Conservation (phyloP, 64 coral and sea anemone genomes). For the Actinia tenebrosa region DNA sequence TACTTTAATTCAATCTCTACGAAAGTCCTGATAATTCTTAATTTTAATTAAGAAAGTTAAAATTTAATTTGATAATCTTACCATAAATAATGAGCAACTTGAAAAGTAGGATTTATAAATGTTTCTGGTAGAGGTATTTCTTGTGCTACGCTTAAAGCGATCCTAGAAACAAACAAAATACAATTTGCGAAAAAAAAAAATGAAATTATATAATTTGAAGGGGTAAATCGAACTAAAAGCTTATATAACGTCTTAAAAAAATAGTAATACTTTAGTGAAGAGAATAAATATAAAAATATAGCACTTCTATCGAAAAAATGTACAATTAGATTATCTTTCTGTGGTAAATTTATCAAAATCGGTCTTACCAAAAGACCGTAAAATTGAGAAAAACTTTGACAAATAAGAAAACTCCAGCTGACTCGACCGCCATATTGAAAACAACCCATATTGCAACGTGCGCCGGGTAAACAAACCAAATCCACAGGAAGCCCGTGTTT, state of each 20-base stretch:
- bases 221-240: too few relatives aligned
- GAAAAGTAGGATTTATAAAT: conserved; percentile 87
- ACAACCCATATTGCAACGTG: neutral
- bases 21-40: too few relatives aligned
- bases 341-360: neutral
- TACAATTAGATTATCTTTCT: neutral
- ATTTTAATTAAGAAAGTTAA: too few relatives aligned
- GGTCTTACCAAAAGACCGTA: neutral
- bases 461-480: neutral
- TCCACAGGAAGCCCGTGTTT: conserved; percentile 13
- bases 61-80: too few relatives aligned
- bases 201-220: neutral
- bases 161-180: neutral
- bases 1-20: too few relatives aligned
- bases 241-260: too few relatives aligned
- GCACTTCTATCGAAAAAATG: neutral
- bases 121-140: conserved; percentile 77
- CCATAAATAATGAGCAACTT: conserved; percentile 85
- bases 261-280: neutral
- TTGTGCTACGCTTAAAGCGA: conserved; percentile 23
- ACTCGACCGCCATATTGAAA: neutral
- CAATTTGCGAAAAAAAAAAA: neutral
- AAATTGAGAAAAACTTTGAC: conserved; percentile 21
- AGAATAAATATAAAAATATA: neutral
- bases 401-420: neutral